phyloP scores from a whole-genome alignment of 1,140 invertebrate genomes.

The Branchinecta lindahli region DNA sequence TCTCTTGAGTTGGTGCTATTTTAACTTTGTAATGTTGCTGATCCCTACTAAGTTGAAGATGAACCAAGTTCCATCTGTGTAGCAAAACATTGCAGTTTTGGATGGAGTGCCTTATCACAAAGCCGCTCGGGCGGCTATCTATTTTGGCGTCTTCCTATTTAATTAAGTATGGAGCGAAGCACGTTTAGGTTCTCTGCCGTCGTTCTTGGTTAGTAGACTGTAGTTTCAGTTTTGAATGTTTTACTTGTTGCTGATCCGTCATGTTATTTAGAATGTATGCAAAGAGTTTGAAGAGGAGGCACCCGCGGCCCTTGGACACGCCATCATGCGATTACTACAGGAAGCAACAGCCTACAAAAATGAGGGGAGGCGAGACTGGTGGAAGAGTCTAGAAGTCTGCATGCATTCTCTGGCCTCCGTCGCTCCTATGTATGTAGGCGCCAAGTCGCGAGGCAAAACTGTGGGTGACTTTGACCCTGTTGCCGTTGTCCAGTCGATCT shows the following conservation, averaged over 20 bases:
- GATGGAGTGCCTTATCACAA: too few relatives aligned
- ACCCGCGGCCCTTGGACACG: neutral
- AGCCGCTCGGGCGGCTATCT: too few relatives aligned
- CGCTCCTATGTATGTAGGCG: neutral
- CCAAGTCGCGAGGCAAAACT: neutral
- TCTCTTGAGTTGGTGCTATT: too few relatives aligned
- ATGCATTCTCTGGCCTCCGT: neutral
- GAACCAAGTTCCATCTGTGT: too few relatives aligned
- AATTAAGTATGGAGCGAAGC: too few relatives aligned
- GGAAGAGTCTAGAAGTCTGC: neutral
- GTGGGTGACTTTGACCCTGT: slow-evolving; percentile 1
- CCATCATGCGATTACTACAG: neutral
- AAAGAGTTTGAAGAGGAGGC: neutral
- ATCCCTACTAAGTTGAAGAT: too few relatives aligned
- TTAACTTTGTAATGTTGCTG: too few relatives aligned
- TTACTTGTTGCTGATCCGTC: neutral
- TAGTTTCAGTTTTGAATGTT: neutral
- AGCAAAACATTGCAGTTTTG: too few relatives aligned
- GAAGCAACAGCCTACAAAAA: slow-evolving; percentile 2
- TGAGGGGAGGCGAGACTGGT: neutral
- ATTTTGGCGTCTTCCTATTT: too few relatives aligned
- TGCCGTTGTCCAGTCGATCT: neutral
- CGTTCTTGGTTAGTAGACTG: too few relatives aligned
- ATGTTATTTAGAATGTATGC: neutral
- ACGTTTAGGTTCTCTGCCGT: too few relatives aligned